phyloP scores from a whole-genome alignment of 2,113 vertebrate genomes.

The rat (Rattus norvegicus) region GRCr8 NC_086039.1:76274001-76274500 shows the following conservation, averaged over 20 bases:
- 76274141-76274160: neutral
- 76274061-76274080: neutral
- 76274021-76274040: neutral
- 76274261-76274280: conserved; percentile 2
- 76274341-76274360: neutral
- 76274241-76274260: neutral
- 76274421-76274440: neutral
- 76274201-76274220: neutral
- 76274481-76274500: neutral
- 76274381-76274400: neutral
- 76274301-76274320: neutral
- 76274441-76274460: neutral
- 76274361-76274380: conserved; percentile 1
- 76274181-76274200: neutral
- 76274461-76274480: conserved; percentile 7
- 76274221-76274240: neutral
- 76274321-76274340: neutral
- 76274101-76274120: neutral
- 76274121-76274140: neutral
- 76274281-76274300: neutral
- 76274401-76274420: neutral
- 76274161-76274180: neutral
- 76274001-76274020: neutral
- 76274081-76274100: neutral
- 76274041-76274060: neutral